Base-by-base conservation (phyloP, 2,797 vertebrate genomes). In the Columba guinea region DNA sequence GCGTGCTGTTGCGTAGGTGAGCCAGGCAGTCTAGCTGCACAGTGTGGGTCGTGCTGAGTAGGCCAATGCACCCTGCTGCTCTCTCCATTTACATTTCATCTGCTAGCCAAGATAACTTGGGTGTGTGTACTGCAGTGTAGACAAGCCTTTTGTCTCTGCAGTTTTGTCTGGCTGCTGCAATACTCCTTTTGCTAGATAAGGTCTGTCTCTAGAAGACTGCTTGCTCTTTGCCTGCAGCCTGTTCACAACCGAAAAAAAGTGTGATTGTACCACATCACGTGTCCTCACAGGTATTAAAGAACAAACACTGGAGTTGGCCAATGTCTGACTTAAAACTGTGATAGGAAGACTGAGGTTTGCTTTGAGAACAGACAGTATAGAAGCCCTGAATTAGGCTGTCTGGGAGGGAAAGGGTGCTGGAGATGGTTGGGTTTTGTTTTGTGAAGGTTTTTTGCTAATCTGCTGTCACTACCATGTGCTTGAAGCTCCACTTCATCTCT, bases 1-100 rank as follows among this genome's bases (percentile, higher is more conserved):
- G 2, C 0, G 0, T 11, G 14, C 19, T 83, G 3, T 34, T 46
- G 52, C 18, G n/a, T 30, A 35, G 2, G 0, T 0, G 63, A 73
- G 28, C 23, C 13, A 6, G 70, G 49, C 5, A 5, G 18, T 23
- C 7, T 2, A 5, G 32, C 59, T 26, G 78, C 49, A 17, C 7
- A 6, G 26, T 3, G 9, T 0, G 11, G 76, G 44, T 19, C 9
- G 11, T 18, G 41, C 30, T 22, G 58, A 37, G 65, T 17, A 63
- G 79, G 70, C 53, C 52, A 11, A 19, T 5, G 52, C 27, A 17
- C 27, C 24, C 34, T 75, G 41, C 74, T 67, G 67, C 51, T 30
- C 35, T 69, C 34, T 74, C 19, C 63, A 44, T 20, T 63, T 2
- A 16, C 28, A 10, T 27, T 37, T 23, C 13, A 34, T 63, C 55